phyloP scores from a whole-genome alignment of 2,797 vertebrate species.

The Amazona ochrocephala region DNA sequence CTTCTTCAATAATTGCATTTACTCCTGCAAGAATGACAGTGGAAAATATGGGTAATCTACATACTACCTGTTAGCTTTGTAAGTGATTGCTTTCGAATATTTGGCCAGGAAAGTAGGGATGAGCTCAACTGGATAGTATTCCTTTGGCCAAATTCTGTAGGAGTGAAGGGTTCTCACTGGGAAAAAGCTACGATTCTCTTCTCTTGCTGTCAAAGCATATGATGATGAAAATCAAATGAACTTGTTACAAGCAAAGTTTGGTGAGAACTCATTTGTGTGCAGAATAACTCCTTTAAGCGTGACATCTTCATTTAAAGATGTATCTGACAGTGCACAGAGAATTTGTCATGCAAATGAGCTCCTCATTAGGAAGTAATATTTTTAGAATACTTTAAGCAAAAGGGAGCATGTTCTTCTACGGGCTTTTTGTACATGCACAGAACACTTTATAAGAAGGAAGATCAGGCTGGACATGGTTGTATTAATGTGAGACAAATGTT shows the following conservation, averaged over 20 bases:
- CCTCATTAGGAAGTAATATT: slow-evolving; percentile 54
- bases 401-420: background rate
- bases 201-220: slow-evolving; percentile 17
- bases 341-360: slow-evolving; percentile 62
- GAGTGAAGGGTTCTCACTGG: background rate
- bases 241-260: slow-evolving; percentile 38
- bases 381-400: slow-evolving; percentile 42
- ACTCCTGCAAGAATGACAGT: background rate
- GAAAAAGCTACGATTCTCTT: slow-evolving; percentile 19
- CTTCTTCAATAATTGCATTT: background rate
- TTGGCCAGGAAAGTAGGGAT: background rate
- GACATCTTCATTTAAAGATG: slow-evolving; percentile 43
- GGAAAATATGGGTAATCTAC: background rate
- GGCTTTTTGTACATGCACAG: background rate
- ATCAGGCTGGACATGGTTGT: background rate
- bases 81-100: background rate
- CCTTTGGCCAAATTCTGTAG: background rate
- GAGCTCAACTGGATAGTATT: background rate
- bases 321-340: slow-evolving; percentile 57
- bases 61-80: background rate
- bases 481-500: background rate
- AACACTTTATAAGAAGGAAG: background rate
- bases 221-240: slow-evolving; percentile 19
- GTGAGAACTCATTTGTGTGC: slow-evolving; percentile 9
- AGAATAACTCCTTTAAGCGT: slow-evolving; percentile 43